These are phyloP conservation scores for Pseudeuparius sepicola DNA, from an alignment of 2,888 invertebrate genomes.

Conservation along the genomic window DNA sequence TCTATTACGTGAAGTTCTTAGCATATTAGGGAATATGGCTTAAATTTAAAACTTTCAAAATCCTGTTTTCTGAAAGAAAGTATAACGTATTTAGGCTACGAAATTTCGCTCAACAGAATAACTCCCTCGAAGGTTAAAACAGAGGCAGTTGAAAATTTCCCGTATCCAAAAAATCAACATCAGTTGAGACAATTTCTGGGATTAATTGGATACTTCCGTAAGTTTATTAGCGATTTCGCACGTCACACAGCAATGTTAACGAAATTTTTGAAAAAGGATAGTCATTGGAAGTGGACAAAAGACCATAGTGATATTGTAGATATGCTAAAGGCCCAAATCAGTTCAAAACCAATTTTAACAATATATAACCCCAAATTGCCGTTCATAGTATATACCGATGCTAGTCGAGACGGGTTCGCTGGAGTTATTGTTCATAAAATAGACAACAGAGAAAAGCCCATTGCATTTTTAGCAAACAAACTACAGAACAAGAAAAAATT, in stretches of 20 bases:
- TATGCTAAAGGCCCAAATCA: conserved; percentile 7
- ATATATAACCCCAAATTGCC: conserved; percentile 9
- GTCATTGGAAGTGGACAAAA: conserved; percentile 6
- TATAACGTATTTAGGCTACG: conserved; percentile 7
- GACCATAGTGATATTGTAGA: conserved; percentile 9
- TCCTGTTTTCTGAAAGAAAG: conserved; percentile 2
- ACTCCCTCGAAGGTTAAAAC: conserved; percentile 9
- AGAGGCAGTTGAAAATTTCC: conserved; percentile 10
- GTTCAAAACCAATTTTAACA: conserved; percentile 9
- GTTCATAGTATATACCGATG: too few species aligned
- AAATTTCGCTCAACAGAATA: conserved; percentile 8
- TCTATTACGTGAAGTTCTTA: too few species aligned
- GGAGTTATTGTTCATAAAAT: too few species aligned
- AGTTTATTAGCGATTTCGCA: conserved; percentile 12
- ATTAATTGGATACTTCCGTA: conserved; percentile 13
- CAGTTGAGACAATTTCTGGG: conserved; percentile 14
- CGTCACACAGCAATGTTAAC: conserved; percentile 9
- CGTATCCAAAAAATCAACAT: conserved; percentile 11
- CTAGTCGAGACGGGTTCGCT: too few species aligned
- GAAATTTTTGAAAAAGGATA: conserved; percentile 11
- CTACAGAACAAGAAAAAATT: too few species aligned
- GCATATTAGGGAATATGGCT: too few species aligned
- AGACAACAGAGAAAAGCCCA: too few species aligned
- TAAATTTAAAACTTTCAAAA: conserved; percentile 8
- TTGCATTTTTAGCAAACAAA: too few species aligned